A percentile compares a stretch with the other conserved stretches of the same genome.
Evolutionary conservation across 1,140 invertebrate genomes (phyloP).

Genomic region (Rhyzopertha dominica): DNA sequence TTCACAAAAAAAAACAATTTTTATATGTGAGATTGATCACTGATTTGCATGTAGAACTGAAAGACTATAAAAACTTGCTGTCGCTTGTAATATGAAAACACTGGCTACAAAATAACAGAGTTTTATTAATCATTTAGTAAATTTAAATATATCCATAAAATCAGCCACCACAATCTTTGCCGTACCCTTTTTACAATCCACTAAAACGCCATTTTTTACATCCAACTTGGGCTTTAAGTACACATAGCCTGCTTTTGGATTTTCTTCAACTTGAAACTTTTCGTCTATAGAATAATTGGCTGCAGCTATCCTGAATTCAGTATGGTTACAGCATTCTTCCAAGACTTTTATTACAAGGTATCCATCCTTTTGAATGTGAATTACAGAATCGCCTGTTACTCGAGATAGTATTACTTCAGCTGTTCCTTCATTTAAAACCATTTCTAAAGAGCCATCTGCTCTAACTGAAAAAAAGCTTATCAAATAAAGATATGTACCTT

Average conservation of each 20-base stretch:
- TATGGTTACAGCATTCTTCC: conserved; percentile 25
- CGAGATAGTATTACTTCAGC: conserved; percentile 30
- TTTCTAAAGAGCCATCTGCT: conserved; percentile 27
- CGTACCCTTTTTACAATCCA: conserved; percentile 20
- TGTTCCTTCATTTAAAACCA: conserved; percentile 19
- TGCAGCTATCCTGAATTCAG: conserved; percentile 20
- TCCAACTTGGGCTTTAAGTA: conserved; percentile 12
- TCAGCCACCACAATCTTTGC: conserved; percentile 20
- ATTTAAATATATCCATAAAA: conserved; percentile 28
- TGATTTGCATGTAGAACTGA: not conserved
- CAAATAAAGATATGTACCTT: no score
- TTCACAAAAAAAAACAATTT: no score
- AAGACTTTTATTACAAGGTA: conserved; percentile 23
- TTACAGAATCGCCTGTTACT: conserved; percentile 23
- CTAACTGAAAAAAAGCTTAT: conserved; percentile 24
- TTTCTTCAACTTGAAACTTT: conserved; percentile 1
- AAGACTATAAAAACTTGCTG: not conserved
- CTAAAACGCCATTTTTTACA: conserved; percentile 3
- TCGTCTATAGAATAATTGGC: conserved; percentile 13
- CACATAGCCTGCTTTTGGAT: conserved; percentile 11
- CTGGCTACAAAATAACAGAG: not conserved
- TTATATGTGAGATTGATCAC: no score
- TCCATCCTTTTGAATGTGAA: conserved; percentile 16
- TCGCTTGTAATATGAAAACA: conserved; percentile 1
- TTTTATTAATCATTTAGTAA: conserved; percentile 4